Evolutionary conservation across 1,140 invertebrate genomes (phyloP).

Genomic region (Lordiphosa stackelbergi): DNA sequence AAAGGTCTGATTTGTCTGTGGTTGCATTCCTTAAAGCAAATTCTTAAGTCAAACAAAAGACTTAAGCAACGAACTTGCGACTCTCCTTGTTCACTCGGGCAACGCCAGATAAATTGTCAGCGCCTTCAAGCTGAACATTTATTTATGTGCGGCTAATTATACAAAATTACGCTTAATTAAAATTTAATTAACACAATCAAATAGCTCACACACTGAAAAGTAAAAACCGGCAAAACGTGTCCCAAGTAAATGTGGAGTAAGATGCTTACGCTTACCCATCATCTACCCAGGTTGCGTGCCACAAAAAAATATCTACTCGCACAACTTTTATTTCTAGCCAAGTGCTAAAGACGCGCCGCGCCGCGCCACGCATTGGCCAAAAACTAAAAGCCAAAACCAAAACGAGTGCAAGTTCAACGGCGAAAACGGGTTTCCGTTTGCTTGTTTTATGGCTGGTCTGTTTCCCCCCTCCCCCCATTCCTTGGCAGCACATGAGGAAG

Average conservation of each 20-base stretch:
- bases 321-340: slow-evolving; percentile 55
- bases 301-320: slow-evolving; percentile 28
- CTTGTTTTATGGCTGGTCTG: slow-evolving; percentile 17
- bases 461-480: neutral
- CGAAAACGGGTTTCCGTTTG: slow-evolving; percentile 59
- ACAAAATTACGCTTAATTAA: slow-evolving; percentile 68
- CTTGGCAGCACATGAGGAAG: slow-evolving; percentile 52
- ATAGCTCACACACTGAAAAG: slow-evolving; percentile 25
- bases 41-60: slow-evolving; percentile 25
- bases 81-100: slow-evolving; percentile 10
- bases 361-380: slow-evolving; percentile 25
- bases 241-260: slow-evolving; percentile 55
- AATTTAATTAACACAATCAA: slow-evolving; percentile 73
- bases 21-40: too few species aligned
- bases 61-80: slow-evolving; percentile 29
- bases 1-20: slow-evolving; percentile 15
- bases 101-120: slow-evolving; percentile 45
- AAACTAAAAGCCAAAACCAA: slow-evolving; percentile 39
- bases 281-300: slow-evolving; percentile 53
- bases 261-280: slow-evolving; percentile 15
- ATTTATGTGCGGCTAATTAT: slow-evolving; percentile 65
- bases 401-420: slow-evolving; percentile 72
- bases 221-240: slow-evolving; percentile 68
- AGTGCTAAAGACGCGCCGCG: slow-evolving; percentile 45
- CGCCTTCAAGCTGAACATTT: slow-evolving; percentile 31